phyloP scores from a whole-genome alignment of 2,113 vertebrate genomes.

The Gavia stellata region DNA sequence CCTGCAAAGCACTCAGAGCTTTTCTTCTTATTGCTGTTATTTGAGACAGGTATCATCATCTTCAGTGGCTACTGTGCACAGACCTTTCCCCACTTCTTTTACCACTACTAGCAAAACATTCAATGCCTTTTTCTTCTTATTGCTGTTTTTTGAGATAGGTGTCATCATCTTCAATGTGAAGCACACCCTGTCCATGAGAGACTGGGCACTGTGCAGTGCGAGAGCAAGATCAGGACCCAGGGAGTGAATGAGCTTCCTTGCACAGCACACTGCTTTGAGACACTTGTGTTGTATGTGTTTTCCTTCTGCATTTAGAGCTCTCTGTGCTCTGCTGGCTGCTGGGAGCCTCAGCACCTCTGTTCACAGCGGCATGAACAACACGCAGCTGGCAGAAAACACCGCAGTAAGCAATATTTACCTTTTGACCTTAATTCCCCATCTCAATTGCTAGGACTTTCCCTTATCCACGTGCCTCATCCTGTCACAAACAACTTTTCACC shows the following conservation, averaged over 20 bases:
- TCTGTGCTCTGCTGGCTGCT: neutral
- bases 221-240: neutral
- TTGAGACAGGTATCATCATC: neutral
- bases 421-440: neutral
- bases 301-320: neutral
- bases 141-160: neutral
- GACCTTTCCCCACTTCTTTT: neutral
- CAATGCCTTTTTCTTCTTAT: neutral
- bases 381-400: neutral
- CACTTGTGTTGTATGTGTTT: neutral
- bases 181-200: neutral
- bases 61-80: neutral
- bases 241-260: neutral
- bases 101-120: neutral
- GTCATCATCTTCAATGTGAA: rapidly evolving
- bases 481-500: neutral
- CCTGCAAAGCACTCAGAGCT: neutral
- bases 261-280: neutral
- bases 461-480: neutral
- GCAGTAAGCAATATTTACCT: neutral
- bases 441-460: neutral
- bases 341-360: neutral
- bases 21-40: neutral
- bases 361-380: neutral
- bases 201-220: neutral